A percentile compares a stretch with the other conserved stretches of the same genome.
Conservation (phyloP, 2,113 vertebrate species). For the western clawed frog (Xenopus tropicalis) region UCB_Xtro_10.0 CM004447.2:28716001-28716500, state of each 20-base stretch:
- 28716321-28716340: background rate
- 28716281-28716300: constrained; percentile 21
- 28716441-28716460: no score
- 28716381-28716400: constrained; percentile 6
- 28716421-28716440: background rate
- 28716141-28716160: constrained; percentile 86
- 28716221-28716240: constrained; percentile 58
- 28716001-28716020: constrained; percentile 61
- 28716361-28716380: constrained; percentile 17
- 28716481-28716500: no score
- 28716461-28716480: no score
- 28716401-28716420: constrained; percentile 16
- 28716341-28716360: constrained; percentile 26
- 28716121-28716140: constrained; percentile 91
- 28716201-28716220: constrained; percentile 59
- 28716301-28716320: constrained; percentile 19
- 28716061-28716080: constrained; percentile 81
- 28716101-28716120: constrained; percentile 88
- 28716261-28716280: constrained; percentile 34
- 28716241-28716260: constrained; percentile 49
- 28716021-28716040: constrained; percentile 66
- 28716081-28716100: constrained; percentile 93
- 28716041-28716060: constrained; percentile 71
- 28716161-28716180: constrained; percentile 77
- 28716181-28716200: constrained; percentile 60